Evolutionary conservation across 2,888 invertebrate species (phyloP), one percentile per base, ranked within the genome.

Genomic region (Dryomyza anilis): DNA sequence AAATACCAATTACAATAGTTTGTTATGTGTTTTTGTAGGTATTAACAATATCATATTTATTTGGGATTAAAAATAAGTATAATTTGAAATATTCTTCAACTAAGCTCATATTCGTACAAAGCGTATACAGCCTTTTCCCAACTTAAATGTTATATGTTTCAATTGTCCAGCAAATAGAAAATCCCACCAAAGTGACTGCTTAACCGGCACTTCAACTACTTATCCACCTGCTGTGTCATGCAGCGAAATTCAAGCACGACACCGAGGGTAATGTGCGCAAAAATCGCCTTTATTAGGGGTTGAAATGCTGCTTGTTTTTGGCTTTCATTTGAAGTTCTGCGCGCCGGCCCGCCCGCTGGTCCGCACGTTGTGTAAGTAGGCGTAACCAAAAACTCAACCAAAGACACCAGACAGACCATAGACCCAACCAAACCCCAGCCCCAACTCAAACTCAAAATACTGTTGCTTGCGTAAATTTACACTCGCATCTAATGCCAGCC

Each of bases 401-500:
- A n/a, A n/a, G n/a, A n/a, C n/a, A n/a, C n/a, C n/a, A n/a, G n/a
- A n/a, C n/a, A n/a, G n/a, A n/a, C n/a, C n/a, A n/a, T n/a, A 50
- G n/a, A 33, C 8, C 59, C 23, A 29, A 7, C 14, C 16, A 19
- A 16, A 19, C 16, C 19, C 25, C 48, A 14, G 3, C 21, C 8
- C 48, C 21, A 12, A 14, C 25, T 14, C 19, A 21, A 10, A 21
- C 21, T 23, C 21, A 23, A 14, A 14, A 14, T 1, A 19, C 3
- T 7, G n/a, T n/a, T n/a, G n/a, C n/a, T 29, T 19, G 46, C 6
- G 3, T 14, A 36, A 52, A 43, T 43, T 53, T 36, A 61, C 61
- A 61, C 53, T 43, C 61, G 29, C 48, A 62, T 56, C 67, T 63
- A 67, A 67, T 65, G 64, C 65, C 68, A 45, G 64, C 70, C 71